Evolutionary conservation across 2,113 vertebrate species (phyloP), one percentile per base, ranked within the genome.

Genomic region (Orcinus orca): DNA sequence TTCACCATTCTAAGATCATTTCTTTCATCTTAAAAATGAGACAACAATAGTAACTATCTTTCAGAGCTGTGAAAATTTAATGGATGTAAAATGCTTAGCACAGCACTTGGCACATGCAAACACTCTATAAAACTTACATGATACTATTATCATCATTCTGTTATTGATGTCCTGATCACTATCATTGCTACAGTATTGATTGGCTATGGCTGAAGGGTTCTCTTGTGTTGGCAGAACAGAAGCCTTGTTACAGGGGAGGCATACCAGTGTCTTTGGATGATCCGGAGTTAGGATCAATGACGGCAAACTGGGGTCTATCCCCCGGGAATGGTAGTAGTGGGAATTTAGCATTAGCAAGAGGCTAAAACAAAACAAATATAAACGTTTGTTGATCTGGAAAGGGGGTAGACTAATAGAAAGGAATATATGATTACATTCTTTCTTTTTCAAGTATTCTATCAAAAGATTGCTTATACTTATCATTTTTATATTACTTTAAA

Each of bases 281-380:
- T 31, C 10, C 21, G 33, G 41, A 77, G 6, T 55, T 9, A 93
- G n/a, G 50, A 95, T 60, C 8, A 77, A 38, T 25, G 55, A 68
- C 44, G 31, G 38, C 10, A 90, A 94, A 81, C 3, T 29, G 15
- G 23, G 5, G 36, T 70, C 58, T 88, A 63, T 50, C n/a, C 25
- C 25, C n/a, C 62, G 4, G 25, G 31, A 77, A 47, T 55, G 55
- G 21, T 17, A 62, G 62, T 44, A 55, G 74, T 60, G 31, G 65
- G 25, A 90, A 87, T 38, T 89, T 50, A 71, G 6, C 67, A 33
- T 53, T 44, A 93, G 33, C 36, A 89, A 81, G 26, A 2, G 84
- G 36, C 23, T 90, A 81, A 96, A 95, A 80, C 31, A 74, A 93
- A 92, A 70, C 20, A 92, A 89, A 85, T 53, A 96, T 6, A 88